These are phyloP conservation scores for Villa cingulata DNA, from an alignment of 2,888 invertebrate genomes.

Conservation along the genomic window DNA sequence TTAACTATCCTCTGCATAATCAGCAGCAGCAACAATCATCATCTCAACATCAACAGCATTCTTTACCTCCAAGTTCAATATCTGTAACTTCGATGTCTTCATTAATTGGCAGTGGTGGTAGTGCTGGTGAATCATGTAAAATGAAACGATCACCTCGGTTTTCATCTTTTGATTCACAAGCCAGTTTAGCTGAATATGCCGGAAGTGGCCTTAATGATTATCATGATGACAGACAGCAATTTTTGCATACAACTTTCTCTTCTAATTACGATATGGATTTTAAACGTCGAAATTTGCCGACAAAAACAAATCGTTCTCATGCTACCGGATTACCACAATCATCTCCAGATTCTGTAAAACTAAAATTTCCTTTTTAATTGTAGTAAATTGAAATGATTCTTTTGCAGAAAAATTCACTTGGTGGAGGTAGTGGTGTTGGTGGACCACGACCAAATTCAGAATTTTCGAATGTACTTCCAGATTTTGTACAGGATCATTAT, in stretches of 20 bases:
- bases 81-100: slow-evolving; percentile 13
- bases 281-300: slow-evolving; percentile 3
- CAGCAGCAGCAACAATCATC: slow-evolving; percentile 25
- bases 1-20: too few relatives aligned
- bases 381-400: too few relatives aligned
- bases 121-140: slow-evolving; percentile 21
- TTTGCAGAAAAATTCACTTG: slow-evolving; percentile 2
- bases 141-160: slow-evolving; percentile 37
- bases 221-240: slow-evolving; percentile 12
- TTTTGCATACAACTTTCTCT: slow-evolving; percentile 31
- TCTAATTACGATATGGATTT: slow-evolving; percentile 33
- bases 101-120: slow-evolving; percentile 7
- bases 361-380: too few relatives aligned
- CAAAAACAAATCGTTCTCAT: neutral
- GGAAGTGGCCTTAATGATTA: slow-evolving; percentile 11
- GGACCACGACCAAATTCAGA: slow-evolving; percentile 15
- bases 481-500: slow-evolving; percentile 81
- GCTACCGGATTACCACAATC: neutral
- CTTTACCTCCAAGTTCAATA: slow-evolving; percentile 9
- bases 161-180: slow-evolving; percentile 36
- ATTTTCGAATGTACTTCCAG: slow-evolving; percentile 46
- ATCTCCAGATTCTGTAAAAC: too few relatives aligned
- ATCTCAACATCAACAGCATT: slow-evolving; percentile 9
- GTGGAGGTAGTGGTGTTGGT: neutral
- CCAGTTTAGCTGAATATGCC: slow-evolving; percentile 34